Evolutionary conservation across 2,113 vertebrate species (phyloP), one percentile per base, ranked within the genome.

Genomic region (Alces alces): DNA sequence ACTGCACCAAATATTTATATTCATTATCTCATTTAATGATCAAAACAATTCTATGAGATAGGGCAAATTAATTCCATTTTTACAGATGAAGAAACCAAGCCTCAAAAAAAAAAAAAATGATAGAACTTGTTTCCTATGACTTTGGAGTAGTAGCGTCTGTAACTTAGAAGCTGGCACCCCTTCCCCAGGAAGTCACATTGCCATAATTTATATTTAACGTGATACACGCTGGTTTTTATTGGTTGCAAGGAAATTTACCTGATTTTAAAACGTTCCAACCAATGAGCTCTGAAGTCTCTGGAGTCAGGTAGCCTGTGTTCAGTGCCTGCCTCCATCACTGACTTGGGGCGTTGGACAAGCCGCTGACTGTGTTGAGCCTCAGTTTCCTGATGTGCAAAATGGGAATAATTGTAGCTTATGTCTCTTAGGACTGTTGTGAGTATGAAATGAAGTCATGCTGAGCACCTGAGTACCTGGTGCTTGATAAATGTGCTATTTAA

Each of bases 201-300:
- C 16, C 8, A 43, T 10, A 47, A 15, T 66, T 88, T 64, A 82
- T 66, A 25, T 88, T 66, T 58, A 82, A 78, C 1, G 0, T 15
- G 7, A 70, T 52, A 60, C 2, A 45, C 7, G 28, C 3, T 55
- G 45, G 3, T 36, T 61, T 94, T 89, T 89, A 27, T 70, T 66
- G 36, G 14, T 95, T 93, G 4, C 54, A 58, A 76, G 60, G 52
- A 94, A 87, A 73, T 70, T 47, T 36, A 47, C 39, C 79, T 82
- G 43, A n/a, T 89, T 96, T 92, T 15, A 73, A 95, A 97, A 47
- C 58, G 43, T 3, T 55, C 43, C 39, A 86, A 13, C n/a, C 76
- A 88, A 10, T 83, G 61, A 94, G 33, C 60, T 91, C 12, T 85
- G 52, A 73, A 28, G 9, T 39, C 43, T 89, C 43, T 79, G 47